Evolutionary conservation across 2,888 invertebrate genomes (phyloP).

Genomic region (Callinectes sapidus): DNA sequence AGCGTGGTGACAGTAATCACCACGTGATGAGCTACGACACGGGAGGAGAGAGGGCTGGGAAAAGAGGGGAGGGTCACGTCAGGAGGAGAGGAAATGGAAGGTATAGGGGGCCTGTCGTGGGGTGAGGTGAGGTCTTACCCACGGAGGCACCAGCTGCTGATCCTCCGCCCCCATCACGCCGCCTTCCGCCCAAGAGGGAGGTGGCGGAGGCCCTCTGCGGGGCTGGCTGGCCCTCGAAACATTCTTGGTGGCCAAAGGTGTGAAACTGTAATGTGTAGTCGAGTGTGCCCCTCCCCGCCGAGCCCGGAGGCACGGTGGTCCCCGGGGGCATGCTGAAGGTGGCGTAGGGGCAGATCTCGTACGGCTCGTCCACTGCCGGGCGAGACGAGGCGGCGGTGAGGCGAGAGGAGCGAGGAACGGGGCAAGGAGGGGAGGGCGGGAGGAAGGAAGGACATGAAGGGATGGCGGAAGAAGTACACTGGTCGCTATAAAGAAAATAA

Average conservation of each 20-base stretch:
- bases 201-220: conserved; percentile 61
- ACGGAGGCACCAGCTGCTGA: conserved; percentile 47
- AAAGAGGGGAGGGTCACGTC: neutral
- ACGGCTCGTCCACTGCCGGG: conserved; percentile 73
- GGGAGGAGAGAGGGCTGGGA: neutral
- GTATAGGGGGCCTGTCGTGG: neutral
- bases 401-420: conserved; percentile 28
- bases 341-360: conserved; percentile 76
- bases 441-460: conserved; percentile 14
- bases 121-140: conserved; percentile 52
- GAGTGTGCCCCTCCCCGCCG: conserved; percentile 72
- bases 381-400: conserved; percentile 49
- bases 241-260: conserved; percentile 75
- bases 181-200: conserved; percentile 53
- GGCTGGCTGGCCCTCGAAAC: conserved; percentile 74
- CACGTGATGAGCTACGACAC: conserved; percentile 9
- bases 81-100: neutral
- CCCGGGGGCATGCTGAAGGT: conserved; percentile 75
- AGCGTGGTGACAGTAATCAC: neutral
- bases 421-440: neutral
- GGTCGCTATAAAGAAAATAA: neutral
- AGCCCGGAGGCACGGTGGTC: conserved; percentile 72
- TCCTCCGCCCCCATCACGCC: conserved; percentile 40
- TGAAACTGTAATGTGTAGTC: conserved; percentile 75
- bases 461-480: neutral